Evolutionary conservation across 2,113 vertebrate genomes (phyloP).

Genomic region (Pelmatolapia mariae): DNA sequence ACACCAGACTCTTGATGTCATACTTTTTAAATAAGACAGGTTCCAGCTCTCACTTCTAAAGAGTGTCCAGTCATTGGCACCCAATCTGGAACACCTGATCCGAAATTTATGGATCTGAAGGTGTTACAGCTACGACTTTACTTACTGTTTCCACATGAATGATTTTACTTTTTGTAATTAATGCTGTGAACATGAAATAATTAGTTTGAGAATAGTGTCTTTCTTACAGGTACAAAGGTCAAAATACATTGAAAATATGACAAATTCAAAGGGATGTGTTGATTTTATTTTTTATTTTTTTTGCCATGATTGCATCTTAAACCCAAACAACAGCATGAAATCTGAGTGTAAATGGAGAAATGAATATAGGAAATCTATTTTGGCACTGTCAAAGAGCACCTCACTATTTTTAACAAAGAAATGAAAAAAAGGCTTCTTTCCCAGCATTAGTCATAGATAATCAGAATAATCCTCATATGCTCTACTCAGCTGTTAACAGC

Average conservation of each 20-base stretch:
- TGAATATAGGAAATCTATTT: neutral
- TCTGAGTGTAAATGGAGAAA: neutral
- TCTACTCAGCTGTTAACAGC: slow-evolving; percentile 11
- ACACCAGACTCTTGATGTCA: neutral
- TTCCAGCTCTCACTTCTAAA: neutral
- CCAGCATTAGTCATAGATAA: neutral
- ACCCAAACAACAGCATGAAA: neutral
- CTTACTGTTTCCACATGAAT: neutral
- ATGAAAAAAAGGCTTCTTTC: slow-evolving; percentile 9
- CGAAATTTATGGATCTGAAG: neutral
- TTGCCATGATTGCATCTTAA: neutral
- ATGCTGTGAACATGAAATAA: neutral
- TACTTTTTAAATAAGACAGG: neutral
- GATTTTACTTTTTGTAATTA: neutral
- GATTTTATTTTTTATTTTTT: neutral
- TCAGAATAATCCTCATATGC: slow-evolving; percentile 6
- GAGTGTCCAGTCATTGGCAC: neutral
- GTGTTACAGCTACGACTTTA: neutral
- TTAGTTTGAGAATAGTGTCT: neutral
- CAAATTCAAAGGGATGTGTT: neutral
- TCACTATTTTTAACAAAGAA: neutral
- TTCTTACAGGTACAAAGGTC: neutral
- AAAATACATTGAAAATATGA: neutral
- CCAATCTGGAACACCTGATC: neutral
- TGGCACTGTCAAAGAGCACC: neutral